Evolutionary conservation across 2,113 vertebrate genomes (phyloP), one percentile per base, ranked within the genome.

Genomic region (Equus przewalskii): DNA sequence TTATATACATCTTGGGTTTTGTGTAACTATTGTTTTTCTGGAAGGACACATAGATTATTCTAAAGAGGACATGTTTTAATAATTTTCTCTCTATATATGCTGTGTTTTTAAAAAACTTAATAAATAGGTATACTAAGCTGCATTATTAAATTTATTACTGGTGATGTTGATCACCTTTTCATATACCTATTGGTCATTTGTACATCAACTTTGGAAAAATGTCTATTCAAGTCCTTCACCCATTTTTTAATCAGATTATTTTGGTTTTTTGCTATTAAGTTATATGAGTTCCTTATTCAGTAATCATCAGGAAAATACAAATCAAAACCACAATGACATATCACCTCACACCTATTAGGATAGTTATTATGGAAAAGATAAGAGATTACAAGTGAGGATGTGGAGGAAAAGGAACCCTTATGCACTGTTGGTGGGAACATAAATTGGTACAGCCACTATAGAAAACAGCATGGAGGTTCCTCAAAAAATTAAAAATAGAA

Each of bases 1-100:
- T 82, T 89, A 14, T 82, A 54, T 30, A 70, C 8, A 46, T 58
- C 36, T 70, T 76, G 8, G 13, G 15, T 80, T 90, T 97, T 92
- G 13, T 56, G 15, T 73, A 81, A 75, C 3, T n/a, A 62, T 44
- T 92, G 26, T 49, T 95, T 91, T 95, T 91, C 33, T 95, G 88
- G 21, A 65, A 76, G 36, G 28, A 82, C 30, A 80, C 24, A 70
- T n/a, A 78, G 18, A 72, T 91, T 92, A 76, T 79, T 88, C 46
- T 36, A 16, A 96, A 84, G 8, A 94, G 18, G 30, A 56, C 10
- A 46, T 16, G 49, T 78, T 94, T 91, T 89, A 69, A 89, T 70
- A 95, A 64, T 44, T 58, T 33, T 78, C 15, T 83, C 26, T 64
- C 70, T 86, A 56, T 56, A 44, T 24, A 56, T 36, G 78, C 26